Conservation (phyloP, 2,797 vertebrate species). For the Darevskia nairensis region DNA sequence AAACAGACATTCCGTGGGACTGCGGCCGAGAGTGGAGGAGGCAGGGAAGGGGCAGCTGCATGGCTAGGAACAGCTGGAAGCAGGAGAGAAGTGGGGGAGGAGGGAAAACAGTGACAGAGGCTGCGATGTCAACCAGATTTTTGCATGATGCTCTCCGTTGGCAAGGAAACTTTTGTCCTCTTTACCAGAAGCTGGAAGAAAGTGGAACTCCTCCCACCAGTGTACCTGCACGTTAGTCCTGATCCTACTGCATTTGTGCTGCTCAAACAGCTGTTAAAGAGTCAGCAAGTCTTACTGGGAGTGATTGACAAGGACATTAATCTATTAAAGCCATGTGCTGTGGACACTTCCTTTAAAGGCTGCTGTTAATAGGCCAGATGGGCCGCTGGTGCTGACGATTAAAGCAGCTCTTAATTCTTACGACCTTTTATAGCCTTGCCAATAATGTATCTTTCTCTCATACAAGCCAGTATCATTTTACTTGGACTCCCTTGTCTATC, state of each 20-base stretch:
- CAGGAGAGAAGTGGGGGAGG: neutral
- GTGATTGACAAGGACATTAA: neutral
- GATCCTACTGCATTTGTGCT: neutral
- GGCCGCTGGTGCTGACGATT: neutral
- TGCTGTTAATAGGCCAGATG: slow-evolving; percentile 13
- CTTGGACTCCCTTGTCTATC: neutral
- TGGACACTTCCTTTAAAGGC: neutral
- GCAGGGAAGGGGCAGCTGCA: neutral
- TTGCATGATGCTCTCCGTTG: neutral
- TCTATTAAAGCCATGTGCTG: neutral
- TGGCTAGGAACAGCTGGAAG: neutral
- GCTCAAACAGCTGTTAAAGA: neutral
- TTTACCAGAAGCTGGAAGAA: neutral
- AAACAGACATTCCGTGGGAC: neutral
- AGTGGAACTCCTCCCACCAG: neutral
- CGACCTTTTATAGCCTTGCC: neutral
- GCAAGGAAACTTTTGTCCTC: neutral
- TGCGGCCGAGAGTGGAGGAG: neutral
- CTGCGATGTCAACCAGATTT: neutral
- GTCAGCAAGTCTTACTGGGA: neutral
- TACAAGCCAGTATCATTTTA: neutral
- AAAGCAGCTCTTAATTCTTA: neutral
- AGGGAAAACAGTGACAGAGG: neutral
- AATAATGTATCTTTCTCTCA: slow-evolving; percentile 5
- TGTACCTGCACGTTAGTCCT: too few relatives aligned